Base-by-base conservation (phyloP, 2,797 vertebrate genomes). In the Syngnathus rostellatus region DNA sequence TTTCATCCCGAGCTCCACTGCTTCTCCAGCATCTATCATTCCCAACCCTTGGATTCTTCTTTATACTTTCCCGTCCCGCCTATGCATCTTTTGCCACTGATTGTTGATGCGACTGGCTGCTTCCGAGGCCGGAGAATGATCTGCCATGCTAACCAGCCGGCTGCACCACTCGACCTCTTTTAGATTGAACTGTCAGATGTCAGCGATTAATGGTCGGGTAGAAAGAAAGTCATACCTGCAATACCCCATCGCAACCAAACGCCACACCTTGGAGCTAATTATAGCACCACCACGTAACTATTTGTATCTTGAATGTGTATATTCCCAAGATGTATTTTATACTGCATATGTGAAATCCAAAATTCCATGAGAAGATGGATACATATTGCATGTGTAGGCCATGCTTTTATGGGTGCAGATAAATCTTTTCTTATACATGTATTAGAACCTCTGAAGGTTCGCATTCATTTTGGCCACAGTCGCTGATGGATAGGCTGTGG, bases 121-220 rank as follows among this genome's bases (percentile, higher is more conserved):
- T 92, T 94, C 92, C 91, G 89, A 93, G 31, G 94, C 94, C 93
- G 94, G 92, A 94, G 97, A 96, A 98, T 98, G 94, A 95, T 94
- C 94, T 94, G 94, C 92, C 94, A 93, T 94, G 94, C 94, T 93
- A 86, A 84, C 84, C 84, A 85, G 82, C 77, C 74, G 81, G 77
- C 83, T 81, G 83, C 82, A 82, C 79, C 53, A 66, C 80, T 85
- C 70, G 64, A 79, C 81, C 85, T 77, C 91, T 93, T 92, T 92
- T 93, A 98, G 96, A 99, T 99, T 98, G 97, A 99, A 98, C 96
- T 99, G 97, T 98, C 97, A 99, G 93, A 94, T 97, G 96, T 96
- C 95, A 97, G 94, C 92, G 94, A 99, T 98, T 98, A 93, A 99
- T 99, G 96, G 93, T 90, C 83, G 92, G 92, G 92, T 91, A 72